Evolutionary conservation across 2,888 invertebrate genomes (phyloP), one percentile per base, ranked within the genome.

Genomic region (Perizoma affinitatum): DNA sequence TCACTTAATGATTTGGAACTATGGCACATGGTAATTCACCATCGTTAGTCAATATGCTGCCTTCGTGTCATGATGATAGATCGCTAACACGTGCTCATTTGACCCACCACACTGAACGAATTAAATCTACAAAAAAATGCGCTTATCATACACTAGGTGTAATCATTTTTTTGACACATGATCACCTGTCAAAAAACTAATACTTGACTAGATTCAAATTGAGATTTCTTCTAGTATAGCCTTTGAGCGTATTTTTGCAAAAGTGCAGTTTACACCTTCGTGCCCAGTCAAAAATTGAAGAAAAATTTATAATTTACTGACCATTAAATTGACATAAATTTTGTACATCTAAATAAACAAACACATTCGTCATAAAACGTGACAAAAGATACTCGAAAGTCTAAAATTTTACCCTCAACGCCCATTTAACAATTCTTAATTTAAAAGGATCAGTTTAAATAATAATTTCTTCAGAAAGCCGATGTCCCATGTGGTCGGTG

Each of bases 391-490:
- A 75, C 76, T 76, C 71, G 72, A 22, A 22, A 22, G 22, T 22
- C 22, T 1, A 69, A 72, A 73, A 72, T 71, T 68, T 72, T 76
- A 72, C 74, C 70, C 70, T 72, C 72, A 76, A 83, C 83, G 82
- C 82, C 80, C 79, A 78, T 81, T 82, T 79, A 75, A 74, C 79
- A 71, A 78, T 80, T 80, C 81, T 74, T 82, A 78, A 82, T 56
- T 46, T 82, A 82, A 74, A 72, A 70, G 75, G 74, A 81, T 80
- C 73, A 63, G 67, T 72, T 72, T 74, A 81, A 22, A 83, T 84
- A 86, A 86, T 84, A 85, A 83, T 70, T 80, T 70, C 69, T 72
- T 78, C 38, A 44, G 51, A 62, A 61, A 79, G 72, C 75, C 66
- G 75, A 65, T 66, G 65, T 70, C 69, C 72, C 73, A 70, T 68